These are phyloP conservation scores for Collichthys lucidus DNA, from an alignment of 2,113 vertebrate genomes.

Conservation along the genomic window DNA sequence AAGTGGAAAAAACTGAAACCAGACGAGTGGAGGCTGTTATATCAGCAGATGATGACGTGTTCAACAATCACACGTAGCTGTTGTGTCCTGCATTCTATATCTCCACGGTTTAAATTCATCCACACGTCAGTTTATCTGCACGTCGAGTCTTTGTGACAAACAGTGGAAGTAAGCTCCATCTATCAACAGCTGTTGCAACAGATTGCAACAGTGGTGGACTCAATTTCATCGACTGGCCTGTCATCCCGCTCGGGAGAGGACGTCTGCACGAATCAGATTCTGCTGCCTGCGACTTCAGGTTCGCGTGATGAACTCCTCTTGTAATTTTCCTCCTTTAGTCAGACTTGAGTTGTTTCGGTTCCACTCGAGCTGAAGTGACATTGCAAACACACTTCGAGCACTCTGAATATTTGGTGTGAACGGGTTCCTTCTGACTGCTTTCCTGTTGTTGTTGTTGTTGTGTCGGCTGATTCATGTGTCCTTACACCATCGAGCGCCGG, in stretches of 20 bases:
- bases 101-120: neutral
- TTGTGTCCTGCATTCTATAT: neutral
- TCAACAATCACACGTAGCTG: neutral
- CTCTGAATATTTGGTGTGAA: slow-evolving; percentile 7
- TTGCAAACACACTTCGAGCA: neutral
- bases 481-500: neutral
- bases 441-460: neutral
- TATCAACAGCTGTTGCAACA: neutral
- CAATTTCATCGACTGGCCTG: neutral
- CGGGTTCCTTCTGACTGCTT: slow-evolving; percentile 7
- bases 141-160: neutral
- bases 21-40: neutral
- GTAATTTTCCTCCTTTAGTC: neutral
- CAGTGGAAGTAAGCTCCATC: neutral
- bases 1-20: neutral
- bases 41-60: neutral
- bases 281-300: neutral
- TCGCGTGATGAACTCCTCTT: neutral
- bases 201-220: neutral
- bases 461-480: neutral
- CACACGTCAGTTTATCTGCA: neutral
- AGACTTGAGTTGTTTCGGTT: slow-evolving; percentile 10
- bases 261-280: neutral
- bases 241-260: neutral
- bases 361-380: neutral